Evolutionary conservation across 2,888 invertebrate species (phyloP), one percentile per base, ranked within the genome.

Genomic region (Augiades crinisus): DNA sequence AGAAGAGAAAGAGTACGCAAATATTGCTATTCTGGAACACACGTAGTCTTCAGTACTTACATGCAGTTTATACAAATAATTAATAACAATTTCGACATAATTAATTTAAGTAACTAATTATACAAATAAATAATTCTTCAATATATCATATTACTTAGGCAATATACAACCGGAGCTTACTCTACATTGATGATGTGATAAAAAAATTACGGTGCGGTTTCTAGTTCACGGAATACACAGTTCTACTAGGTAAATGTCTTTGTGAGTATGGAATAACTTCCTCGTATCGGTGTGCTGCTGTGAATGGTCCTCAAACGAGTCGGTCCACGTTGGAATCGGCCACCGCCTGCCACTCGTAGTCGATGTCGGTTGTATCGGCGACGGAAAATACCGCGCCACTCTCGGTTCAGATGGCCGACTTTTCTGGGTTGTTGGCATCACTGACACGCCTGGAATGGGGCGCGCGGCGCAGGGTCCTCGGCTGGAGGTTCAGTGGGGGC

Each of bases 401-500:
- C 70, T 87, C 88, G 87, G 81, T 86, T 90, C 89, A 90, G 84
- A 90, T 90, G 69, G 87, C 78, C 77, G 90, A 72, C 53, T 83
- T 87, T 57, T 86, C 88, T 1, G 85, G 70, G 58, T 83, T 84
- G 53, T 81, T 84, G 34, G 90, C 90, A 61, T 90, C 90, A 47
- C 87, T 88, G 19, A 90, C 88, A 21, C 90, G 84, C 44, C 90
- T 85, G 4, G 90, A 90, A 56, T 85, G 89, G 0, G 90, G 83
- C 0, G 89, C 80, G 24, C 90, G 72, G 50, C 92, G 88, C 0
- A 91, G 77, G 1, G 92, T 91, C 5, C 91, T 73, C 1, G 84
- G 85, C 64, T 90, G 90, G 19, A 94, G 90, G 71, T 96, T 96
- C 36, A 96, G 77, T 0, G 96, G 95, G 5, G 96, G 95, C 52